Conservation (phyloP, 2,888 invertebrate species). For the Rotaria macrura region DNA sequence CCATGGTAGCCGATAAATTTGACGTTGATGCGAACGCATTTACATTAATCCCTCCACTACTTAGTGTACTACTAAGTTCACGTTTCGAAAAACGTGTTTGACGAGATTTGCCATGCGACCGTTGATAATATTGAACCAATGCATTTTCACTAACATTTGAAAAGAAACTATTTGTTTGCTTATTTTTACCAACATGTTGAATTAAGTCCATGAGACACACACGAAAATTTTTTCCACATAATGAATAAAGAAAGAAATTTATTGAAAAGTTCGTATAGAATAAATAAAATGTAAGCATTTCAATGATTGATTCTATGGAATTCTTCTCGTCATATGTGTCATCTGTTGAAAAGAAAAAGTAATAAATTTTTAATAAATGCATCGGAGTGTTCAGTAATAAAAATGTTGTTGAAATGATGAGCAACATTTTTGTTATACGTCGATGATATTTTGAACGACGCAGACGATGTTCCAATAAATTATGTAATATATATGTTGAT, state of each 20-base stretch:
- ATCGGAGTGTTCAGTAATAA: slow-evolving; percentile 30
- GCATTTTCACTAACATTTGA: background rate
- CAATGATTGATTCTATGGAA: slow-evolving; percentile 22
- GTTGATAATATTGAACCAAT: background rate
- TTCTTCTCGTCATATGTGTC: slow-evolving; percentile 9
- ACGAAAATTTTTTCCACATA: slow-evolving; percentile 31
- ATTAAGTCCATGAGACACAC: background rate
- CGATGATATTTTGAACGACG: slow-evolving; percentile 5
- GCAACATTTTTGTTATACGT: slow-evolving; percentile 31
- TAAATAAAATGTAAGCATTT: slow-evolving; percentile 31
- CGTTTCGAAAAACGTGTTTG: background rate
- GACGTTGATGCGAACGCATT: background rate
- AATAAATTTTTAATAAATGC: slow-evolving; percentile 27
- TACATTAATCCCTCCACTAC: background rate
- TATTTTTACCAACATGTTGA: background rate
- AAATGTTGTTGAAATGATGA: slow-evolving; percentile 30
- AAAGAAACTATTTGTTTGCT: background rate
- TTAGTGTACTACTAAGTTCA: background rate
- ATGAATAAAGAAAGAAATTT: slow-evolving; percentile 32
- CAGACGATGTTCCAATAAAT: background rate
- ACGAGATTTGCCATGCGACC: background rate
- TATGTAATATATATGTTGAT: background rate
- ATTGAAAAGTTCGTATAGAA: slow-evolving; percentile 31
- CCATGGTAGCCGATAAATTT: background rate
- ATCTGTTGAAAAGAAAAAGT: background rate